Evolutionary conservation across 23 tunicate species (phyloP).

Genomic region (Oikopleura albicans): DNA sequence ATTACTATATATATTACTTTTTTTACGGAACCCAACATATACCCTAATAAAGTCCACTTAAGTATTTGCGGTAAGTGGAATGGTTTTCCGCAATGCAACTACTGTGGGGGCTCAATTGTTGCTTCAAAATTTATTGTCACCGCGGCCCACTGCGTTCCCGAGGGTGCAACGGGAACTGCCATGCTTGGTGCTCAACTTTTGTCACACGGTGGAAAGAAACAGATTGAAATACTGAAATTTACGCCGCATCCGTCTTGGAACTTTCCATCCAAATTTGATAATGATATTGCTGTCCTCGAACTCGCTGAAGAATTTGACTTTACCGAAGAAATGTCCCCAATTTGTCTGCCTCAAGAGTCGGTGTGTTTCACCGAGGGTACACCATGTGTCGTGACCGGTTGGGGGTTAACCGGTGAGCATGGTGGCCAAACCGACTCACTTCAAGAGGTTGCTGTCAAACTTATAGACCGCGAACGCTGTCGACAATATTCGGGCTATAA

Average conservation of each 20-base stretch:
- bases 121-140: background rate
- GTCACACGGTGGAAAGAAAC: background rate
- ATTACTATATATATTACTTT: no score
- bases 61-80: slow-evolving; percentile 7
- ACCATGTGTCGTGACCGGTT: background rate
- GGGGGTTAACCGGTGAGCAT: background rate
- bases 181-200: background rate
- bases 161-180: background rate
- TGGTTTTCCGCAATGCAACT: background rate
- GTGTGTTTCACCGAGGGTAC: slow-evolving; percentile 10
- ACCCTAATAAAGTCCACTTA: background rate
- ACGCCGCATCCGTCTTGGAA: background rate
- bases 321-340: background rate
- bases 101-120: background rate
- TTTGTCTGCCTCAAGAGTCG: background rate
- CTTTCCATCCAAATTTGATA: background rate
- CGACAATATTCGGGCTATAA: background rate
- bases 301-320: background rate
- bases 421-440: background rate
- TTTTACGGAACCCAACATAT: no score
- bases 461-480: slow-evolving; percentile 1
- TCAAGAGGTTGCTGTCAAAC: slow-evolving; percentile 8
- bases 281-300: background rate
- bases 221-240: background rate
- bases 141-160: slow-evolving; percentile 6